Base-by-base conservation (phyloP, 2,888 invertebrate species). In the Caenorhabditis parvicauda region DNA sequence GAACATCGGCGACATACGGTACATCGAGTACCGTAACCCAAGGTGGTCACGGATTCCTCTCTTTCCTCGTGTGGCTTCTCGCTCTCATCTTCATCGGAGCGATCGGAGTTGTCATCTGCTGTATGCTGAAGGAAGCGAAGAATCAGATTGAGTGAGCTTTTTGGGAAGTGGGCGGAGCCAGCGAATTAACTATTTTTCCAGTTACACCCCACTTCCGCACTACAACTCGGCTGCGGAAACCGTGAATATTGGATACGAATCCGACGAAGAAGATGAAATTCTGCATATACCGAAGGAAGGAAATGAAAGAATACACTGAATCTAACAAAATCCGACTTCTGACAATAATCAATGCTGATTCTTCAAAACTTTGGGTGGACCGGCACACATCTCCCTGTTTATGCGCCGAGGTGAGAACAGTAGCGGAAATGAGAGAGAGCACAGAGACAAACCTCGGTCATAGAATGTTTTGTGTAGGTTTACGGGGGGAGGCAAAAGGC, bases 161-260 rank as follows among this genome's bases (percentile, higher is more conserved):
- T 48, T 38, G 6, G n/a, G n/a, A n/a, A n/a, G n/a, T n/a, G n/a
- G n/a, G 24, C 14, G 7, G 35, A 43, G 37, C 32, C 32, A 17
- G 29, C 24, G 24, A 35, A 44, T 45, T 17, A 2, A 2, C 6
- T 3, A 38, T 22, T 32, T 9, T 42, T 70, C 38, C 59, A 73
- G 73, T 29, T 73, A 74, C 52, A 59, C 70, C 1, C 68, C 71
- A 12, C 63, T 74, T 35, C 64, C 72, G 4, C 67, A 68, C 43
- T 74, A 70, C 62, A 67, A 69, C 38, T 55, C 64, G 7, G 53
- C 59, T 7, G 48, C 43, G 14, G 70, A 66, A 29, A 51, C 48
- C 44, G 66, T 70, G 9, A 55, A 64, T 43, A 21, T 72, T 32
- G 60, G 69, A 54, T 29, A 53, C 47, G 46, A 55, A 32, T 51